phyloP scores from a whole-genome alignment of 2,797 vertebrate genomes.

The Clamator glandarius region DNA sequence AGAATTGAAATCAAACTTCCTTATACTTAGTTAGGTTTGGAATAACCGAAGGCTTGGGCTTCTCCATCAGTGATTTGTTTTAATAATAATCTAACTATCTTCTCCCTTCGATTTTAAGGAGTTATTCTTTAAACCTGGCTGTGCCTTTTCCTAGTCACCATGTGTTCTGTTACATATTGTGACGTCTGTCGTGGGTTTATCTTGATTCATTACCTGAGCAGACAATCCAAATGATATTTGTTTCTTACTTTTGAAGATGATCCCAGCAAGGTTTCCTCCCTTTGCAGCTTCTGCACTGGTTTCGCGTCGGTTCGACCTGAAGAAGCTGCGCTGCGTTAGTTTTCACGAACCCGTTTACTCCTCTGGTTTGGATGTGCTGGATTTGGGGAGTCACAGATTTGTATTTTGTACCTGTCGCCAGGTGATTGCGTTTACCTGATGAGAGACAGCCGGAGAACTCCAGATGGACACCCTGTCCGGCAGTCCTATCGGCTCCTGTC shows the following conservation, averaged over 20 bases:
- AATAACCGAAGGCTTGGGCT: background rate
- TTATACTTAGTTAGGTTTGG: background rate
- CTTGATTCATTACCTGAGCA: background rate
- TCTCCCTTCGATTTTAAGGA: background rate
- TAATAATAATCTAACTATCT: background rate
- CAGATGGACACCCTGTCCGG: constrained; percentile 94
- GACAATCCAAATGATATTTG: fast-evolving
- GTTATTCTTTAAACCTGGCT: background rate
- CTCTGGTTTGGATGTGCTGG: background rate
- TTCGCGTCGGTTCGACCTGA: fast-evolving
- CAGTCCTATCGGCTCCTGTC: constrained; percentile 95
- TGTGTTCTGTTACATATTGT: background rate
- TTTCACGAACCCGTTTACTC: background rate
- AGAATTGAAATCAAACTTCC: background rate
- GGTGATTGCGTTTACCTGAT: constrained; percentile 99
- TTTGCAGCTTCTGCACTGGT: fast-evolving
- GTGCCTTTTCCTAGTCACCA: background rate
- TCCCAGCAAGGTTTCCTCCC: background rate
- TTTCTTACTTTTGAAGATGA: background rate
- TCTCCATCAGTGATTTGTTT: background rate
- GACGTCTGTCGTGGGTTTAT: background rate
- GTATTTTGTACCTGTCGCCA: constrained; percentile 57
- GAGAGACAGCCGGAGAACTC: constrained; percentile 94
- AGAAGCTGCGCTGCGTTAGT: fast-evolving
- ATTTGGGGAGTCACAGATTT: background rate